A percentile compares a stretch with the other conserved stretches of the same genome.
Conservation (phyloP, 2,888 invertebrate genomes). For the Sinhomidia bicolor region DNA sequence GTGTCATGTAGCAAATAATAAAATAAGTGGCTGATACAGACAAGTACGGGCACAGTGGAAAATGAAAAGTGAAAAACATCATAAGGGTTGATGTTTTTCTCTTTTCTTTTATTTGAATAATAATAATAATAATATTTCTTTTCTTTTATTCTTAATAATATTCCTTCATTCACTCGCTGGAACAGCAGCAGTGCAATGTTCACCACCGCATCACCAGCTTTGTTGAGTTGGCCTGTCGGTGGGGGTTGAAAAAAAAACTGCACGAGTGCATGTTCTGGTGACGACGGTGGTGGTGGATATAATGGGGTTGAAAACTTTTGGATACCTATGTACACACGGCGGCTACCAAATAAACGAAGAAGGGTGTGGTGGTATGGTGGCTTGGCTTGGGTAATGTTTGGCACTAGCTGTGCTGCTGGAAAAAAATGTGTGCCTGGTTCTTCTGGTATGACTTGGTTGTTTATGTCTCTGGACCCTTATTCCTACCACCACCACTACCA, state of each 20-base stretch:
- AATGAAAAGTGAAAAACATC: slow-evolving; percentile 40
- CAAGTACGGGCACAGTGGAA: slow-evolving; percentile 51
- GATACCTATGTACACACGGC: slow-evolving; percentile 3
- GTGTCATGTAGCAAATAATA: slow-evolving; percentile 48
- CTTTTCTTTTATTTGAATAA: not conserved
- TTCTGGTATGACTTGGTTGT: slow-evolving; percentile 23
- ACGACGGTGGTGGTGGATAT: slow-evolving; percentile 15
- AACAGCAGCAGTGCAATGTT: not conserved
- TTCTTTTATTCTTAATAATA: not conserved
- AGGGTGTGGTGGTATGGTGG: slow-evolving; percentile 65
- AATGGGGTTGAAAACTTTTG: slow-evolving; percentile 29
- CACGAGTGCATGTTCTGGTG: not conserved
- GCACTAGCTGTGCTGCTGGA: slow-evolving; percentile 11
- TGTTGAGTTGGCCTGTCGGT: not conserved
- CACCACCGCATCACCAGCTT: not conserved
- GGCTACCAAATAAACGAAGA: not conserved
- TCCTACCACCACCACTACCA: not conserved
- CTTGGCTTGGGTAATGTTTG: slow-evolving; percentile 30
- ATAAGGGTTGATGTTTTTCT: slow-evolving; percentile 36
- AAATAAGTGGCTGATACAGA: slow-evolving; percentile 67
- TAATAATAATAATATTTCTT: slow-evolving; percentile 18
- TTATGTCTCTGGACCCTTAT: slow-evolving; percentile 42
- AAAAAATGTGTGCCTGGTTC: slow-evolving; percentile 9
- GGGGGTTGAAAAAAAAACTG: slow-evolving; percentile 62
- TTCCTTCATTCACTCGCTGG: not conserved